Percentiles rank a stretch among this genome's conserved stretches.
phyloP scores from a whole-genome alignment of 1,140 invertebrate genomes.

The Caenorhabditis inopinata region DNA sequence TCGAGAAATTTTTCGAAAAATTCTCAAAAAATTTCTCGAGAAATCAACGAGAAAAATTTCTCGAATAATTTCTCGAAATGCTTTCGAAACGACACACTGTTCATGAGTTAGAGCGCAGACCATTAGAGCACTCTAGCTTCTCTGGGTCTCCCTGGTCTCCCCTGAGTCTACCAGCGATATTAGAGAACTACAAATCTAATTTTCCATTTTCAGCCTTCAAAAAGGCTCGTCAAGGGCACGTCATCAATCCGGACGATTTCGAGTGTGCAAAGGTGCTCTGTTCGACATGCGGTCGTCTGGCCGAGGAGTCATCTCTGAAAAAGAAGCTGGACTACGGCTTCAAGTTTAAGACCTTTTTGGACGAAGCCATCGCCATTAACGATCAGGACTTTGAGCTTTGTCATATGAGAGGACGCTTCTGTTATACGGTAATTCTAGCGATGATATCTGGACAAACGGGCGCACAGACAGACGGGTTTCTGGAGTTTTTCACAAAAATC shows the following conservation, averaged over 20 bases:
- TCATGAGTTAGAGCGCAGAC: too few species aligned
- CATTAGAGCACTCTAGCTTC: not conserved
- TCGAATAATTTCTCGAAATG: too few species aligned
- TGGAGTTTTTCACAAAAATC: too few species aligned
- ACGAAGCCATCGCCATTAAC: not conserved
- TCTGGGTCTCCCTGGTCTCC: not conserved
- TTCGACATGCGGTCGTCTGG: not conserved
- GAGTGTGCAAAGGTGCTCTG: not conserved
- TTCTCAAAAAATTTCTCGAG: too few species aligned
- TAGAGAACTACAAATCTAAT: not conserved
- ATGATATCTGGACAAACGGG: too few species aligned
- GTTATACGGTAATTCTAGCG: constrained; percentile 17
- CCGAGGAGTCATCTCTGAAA: constrained; percentile 4
- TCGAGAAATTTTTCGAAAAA: too few species aligned
- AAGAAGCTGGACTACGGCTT: constrained; percentile 7
- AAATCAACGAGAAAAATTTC: too few species aligned
- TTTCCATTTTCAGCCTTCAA: constrained; percentile 16
- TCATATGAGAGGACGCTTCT: constrained; percentile 14
- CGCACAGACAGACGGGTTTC: too few species aligned
- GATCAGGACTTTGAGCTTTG: not conserved
- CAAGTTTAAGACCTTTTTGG: not conserved
- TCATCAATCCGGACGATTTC: not conserved
- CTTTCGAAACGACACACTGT: too few species aligned
- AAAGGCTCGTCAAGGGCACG: constrained; percentile 8
- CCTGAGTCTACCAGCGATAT: not conserved